Percentiles rank a stretch among this genome's conserved stretches.
These are phyloP conservation scores for Chiloscyllium plagiosum DNA, from an alignment of 2,113 vertebrate genomes.

Conservation along the genomic window DNA sequence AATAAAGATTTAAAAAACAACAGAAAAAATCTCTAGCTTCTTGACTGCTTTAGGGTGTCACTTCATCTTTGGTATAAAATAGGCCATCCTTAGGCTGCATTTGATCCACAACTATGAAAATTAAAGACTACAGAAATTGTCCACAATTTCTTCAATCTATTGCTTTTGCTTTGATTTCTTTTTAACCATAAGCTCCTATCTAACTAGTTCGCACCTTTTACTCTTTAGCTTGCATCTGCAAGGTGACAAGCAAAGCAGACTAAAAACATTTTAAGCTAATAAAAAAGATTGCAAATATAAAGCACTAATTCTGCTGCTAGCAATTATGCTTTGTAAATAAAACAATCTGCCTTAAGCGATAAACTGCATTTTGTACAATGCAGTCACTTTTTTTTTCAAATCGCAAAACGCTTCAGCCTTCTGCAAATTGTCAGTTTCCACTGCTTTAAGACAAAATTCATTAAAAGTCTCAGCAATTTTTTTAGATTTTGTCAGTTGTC, in stretches of 20 bases:
- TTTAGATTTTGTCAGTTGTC: slow-evolving; percentile 60
- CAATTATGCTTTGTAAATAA: slow-evolving; percentile 80
- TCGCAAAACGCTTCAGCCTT: slow-evolving; percentile 80
- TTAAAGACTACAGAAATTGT: slow-evolving; percentile 97
- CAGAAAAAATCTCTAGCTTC: slow-evolving; percentile 62
- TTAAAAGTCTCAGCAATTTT: slow-evolving; percentile 72
- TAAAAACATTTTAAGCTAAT: slow-evolving; percentile 96
- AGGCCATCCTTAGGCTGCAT: slow-evolving; percentile 95
- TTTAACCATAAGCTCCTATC: slow-evolving; percentile 89
- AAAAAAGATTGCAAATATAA: slow-evolving; percentile 97
- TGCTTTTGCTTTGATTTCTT: slow-evolving; percentile 81
- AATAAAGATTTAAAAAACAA: slow-evolving; percentile 65
- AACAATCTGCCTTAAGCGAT: slow-evolving; percentile 80
- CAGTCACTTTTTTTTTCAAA: slow-evolving; percentile 69
- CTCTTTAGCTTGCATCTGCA: slow-evolving; percentile 73
- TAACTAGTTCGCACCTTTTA: slow-evolving; percentile 65
- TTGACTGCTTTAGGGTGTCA: slow-evolving; percentile 75
- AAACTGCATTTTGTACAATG: slow-evolving; percentile 77
- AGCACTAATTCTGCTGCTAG: slow-evolving; percentile 86
- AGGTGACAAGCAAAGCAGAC: slow-evolving; percentile 95
- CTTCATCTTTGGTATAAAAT: slow-evolving; percentile 99
- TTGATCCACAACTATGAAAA: slow-evolving; percentile 88
- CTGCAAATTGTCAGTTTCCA: slow-evolving; percentile 66
- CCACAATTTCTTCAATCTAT: slow-evolving; percentile 99
- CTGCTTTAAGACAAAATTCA: slow-evolving; percentile 70